Evolutionary conservation across 1,140 invertebrate species (phyloP), one percentile per base, ranked within the genome.

Genomic region (Galendromus occidentalis): DNA sequence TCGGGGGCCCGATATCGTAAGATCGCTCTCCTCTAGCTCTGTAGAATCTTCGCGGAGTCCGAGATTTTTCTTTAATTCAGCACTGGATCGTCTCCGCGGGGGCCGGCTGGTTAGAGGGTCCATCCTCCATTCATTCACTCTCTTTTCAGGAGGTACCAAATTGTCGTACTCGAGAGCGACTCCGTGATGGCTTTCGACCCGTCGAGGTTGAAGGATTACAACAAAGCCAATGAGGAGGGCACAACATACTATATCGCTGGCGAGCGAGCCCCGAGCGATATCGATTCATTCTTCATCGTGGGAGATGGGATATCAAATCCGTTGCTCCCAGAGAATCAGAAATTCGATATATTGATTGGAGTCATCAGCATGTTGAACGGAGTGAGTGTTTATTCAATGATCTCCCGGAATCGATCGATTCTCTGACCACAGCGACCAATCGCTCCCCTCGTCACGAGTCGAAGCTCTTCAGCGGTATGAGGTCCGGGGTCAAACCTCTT

Each of bases 221-320:
- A 63, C 70, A 77, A 80, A 71, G 82, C 82, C 1, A 74, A 73
- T 64, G 77, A 76, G 68, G 79, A 81, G 68, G 82, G 80, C 14
- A 71, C 84, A 5, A 81, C 82, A 17, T 90, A 86, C 73, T 91
- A 91, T 70, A 82, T 90, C 33, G 81, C 87, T 20, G 88, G 83
- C 1, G 83, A 88, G 74, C 76, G 91, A 65, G 78, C 80, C 51
- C 79, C 78, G 17, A 74, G 79, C 42, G 67, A 71, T 64, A 65
- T 65, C 51, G 74, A 76, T 71, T 76, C 71, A 22, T 76, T 79
- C 25, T 92, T 92, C 77, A 77, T 80, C 5, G 81, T 93, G 47
- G 88, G 89, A 14, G 84, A 91, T 77, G 81, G 82, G 22, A 81
- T 76, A 6, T 87, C 88, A 72, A 93, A 93, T 78, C 83, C 82